Conservation (phyloP, 2,888 invertebrate genomes). For the Microdon myrmicae region DNA sequence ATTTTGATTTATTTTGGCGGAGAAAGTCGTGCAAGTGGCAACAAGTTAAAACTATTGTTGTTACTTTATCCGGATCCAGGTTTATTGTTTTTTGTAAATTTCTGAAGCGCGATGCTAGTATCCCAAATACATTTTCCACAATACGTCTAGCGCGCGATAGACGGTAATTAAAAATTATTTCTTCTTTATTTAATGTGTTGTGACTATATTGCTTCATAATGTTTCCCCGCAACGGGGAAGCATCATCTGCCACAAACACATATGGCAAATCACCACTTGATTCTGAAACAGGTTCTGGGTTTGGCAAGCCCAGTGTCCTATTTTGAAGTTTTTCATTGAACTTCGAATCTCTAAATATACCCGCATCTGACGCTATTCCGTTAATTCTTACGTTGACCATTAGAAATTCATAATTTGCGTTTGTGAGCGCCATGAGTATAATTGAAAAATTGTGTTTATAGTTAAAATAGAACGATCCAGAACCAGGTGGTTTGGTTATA, state of each 20-base stretch:
- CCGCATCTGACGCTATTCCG: constrained; percentile 1
- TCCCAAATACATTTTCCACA: constrained; percentile 47
- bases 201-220: constrained; percentile 15
- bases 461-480: not conserved
- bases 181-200: not conserved
- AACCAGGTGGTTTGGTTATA: not conserved
- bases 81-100: constrained; percentile 54
- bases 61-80: constrained; percentile 37
- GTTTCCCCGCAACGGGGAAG: constrained; percentile 20
- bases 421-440: not conserved
- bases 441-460: constrained; percentile 1
- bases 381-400: not conserved
- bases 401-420: not conserved
- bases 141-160: constrained; percentile 41
- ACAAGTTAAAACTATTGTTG: constrained; percentile 38
- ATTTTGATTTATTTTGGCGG: constrained; percentile 9
- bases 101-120: constrained; percentile 54
- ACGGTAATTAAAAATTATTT: constrained; percentile 39
- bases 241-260: constrained; percentile 15
- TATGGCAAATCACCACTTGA: constrained; percentile 7
- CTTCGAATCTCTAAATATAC: not conserved
- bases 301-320: constrained; percentile 13
- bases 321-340: constrained; percentile 14
- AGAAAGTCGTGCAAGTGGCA: constrained; percentile 52
- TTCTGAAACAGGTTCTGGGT: not conserved